phyloP scores from a whole-genome alignment of 2,888 invertebrate species.

The Papilio elwesi region DNA sequence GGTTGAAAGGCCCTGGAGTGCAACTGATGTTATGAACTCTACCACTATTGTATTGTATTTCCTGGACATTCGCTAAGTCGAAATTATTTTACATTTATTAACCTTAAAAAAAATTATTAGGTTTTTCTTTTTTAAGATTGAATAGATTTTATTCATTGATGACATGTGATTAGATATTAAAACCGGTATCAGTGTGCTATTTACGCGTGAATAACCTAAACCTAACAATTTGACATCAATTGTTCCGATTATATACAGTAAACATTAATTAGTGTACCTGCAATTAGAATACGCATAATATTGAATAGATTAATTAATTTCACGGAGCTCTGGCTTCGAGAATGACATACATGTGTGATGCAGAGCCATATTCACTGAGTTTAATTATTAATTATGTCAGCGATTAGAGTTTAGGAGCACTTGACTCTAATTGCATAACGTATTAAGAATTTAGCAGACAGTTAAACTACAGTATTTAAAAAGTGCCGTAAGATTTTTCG shows the following conservation, averaged over 20 bases:
- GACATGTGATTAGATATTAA: not conserved
- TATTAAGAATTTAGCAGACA: not conserved
- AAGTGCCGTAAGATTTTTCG: not conserved
- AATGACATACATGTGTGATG: slow-evolving; percentile 11
- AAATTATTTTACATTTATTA: too few relatives aligned
- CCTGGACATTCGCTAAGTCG: too few relatives aligned
- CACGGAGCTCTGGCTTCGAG: not conserved
- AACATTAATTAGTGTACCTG: slow-evolving; percentile 18
- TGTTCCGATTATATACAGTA: slow-evolving; percentile 8
- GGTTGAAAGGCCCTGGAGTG: too few relatives aligned
- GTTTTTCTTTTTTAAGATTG: too few relatives aligned
- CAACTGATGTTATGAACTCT: too few relatives aligned
- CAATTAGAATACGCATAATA: slow-evolving; percentile 13
- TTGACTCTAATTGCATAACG: slow-evolving; percentile 3
- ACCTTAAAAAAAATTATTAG: too few relatives aligned
- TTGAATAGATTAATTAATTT: slow-evolving; percentile 30
- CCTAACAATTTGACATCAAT: too few relatives aligned
- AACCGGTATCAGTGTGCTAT: not conserved
- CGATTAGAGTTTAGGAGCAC: slow-evolving; percentile 4
- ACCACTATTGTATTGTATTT: too few relatives aligned
- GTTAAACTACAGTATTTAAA: not conserved
- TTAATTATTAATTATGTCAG: slow-evolving; percentile 3
- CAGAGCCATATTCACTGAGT: not conserved
- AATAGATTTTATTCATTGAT: too few relatives aligned
- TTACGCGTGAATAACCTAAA: too few relatives aligned